Evolutionary conservation across 2,113 vertebrate genomes (phyloP).

Genomic region (Pelmatolapia mariae): DNA sequence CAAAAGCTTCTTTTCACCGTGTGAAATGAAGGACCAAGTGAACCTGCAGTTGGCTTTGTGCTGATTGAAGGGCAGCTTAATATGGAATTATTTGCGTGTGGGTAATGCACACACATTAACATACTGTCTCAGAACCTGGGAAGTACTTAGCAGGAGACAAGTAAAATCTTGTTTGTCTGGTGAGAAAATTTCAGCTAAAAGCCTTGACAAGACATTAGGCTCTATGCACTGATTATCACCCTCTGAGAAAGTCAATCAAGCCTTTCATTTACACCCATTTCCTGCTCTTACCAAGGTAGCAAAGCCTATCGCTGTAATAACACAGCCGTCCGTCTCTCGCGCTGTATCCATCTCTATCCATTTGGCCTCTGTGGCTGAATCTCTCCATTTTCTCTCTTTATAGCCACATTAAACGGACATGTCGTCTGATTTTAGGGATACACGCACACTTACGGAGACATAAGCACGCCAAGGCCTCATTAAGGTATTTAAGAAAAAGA

Average conservation of each 20-base stretch:
- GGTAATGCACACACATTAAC: not conserved
- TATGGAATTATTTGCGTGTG: conserved; percentile 25
- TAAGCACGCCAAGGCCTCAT: not conserved
- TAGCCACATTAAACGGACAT: not conserved
- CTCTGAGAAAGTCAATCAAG: not conserved
- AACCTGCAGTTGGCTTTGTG: conserved; percentile 42
- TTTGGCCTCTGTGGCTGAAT: not conserved
- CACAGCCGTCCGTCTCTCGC: not conserved
- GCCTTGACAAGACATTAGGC: not conserved
- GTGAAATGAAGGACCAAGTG: conserved; percentile 28
- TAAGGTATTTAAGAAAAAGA: not conserved
- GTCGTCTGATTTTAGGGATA: not conserved
- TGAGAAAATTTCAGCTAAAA: not conserved
- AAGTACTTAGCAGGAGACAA: not conserved
- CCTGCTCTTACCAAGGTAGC: not conserved
- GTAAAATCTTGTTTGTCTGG: not conserved
- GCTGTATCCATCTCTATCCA: not conserved
- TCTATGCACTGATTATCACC: not conserved
- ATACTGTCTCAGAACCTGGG: not conserved
- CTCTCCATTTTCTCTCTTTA: not conserved
- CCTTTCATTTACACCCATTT: not conserved
- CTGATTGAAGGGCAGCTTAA: conserved; percentile 32
- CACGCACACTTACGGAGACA: not conserved
- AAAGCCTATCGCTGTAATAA: not conserved
- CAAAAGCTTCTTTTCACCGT: conserved; percentile 49